Evolutionary conservation across 2,888 invertebrate species (phyloP).

Genomic region (Bombylius major): DNA sequence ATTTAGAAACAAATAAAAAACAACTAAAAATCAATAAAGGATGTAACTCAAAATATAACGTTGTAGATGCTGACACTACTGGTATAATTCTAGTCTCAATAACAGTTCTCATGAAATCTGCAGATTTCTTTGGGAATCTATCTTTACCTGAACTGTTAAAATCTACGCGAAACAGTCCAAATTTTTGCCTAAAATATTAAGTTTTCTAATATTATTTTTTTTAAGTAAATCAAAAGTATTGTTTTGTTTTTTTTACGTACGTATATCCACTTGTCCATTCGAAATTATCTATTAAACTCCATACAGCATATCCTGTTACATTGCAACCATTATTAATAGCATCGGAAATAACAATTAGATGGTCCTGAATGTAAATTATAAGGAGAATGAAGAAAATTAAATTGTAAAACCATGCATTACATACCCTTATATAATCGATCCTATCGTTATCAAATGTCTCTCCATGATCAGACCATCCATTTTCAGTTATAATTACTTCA

Average conservation of each 20-base stretch:
- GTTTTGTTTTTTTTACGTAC: constrained; percentile 17
- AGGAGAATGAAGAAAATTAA: not conserved
- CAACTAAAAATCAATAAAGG: too few relatives aligned
- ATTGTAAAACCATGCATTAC: not conserved
- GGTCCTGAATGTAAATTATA: constrained; percentile 15
- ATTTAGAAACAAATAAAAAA: too few relatives aligned
- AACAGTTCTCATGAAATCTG: constrained; percentile 18
- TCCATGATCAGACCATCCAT: constrained; percentile 42
- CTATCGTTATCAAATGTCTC: constrained; percentile 33
- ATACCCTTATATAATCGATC: constrained; percentile 22
- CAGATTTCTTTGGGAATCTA: constrained; percentile 51
- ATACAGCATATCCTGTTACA: constrained; percentile 22
- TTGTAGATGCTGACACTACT: too few relatives aligned
- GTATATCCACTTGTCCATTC: constrained; percentile 27
- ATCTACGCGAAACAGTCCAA: constrained; percentile 57
- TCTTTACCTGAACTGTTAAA: constrained; percentile 44
- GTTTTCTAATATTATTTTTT: constrained; percentile 1
- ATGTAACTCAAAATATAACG: too few relatives aligned
- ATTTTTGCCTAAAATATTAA: constrained; percentile 43
- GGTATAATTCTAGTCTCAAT: not conserved
- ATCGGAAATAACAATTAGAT: constrained; percentile 22
- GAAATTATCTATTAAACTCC: constrained; percentile 29
- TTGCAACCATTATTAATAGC: constrained; percentile 25
- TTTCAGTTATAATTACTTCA: constrained; percentile 45
- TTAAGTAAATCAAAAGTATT: not conserved